These are phyloP conservation scores for Nezara viridula DNA, from an alignment of 2,888 invertebrate species.

Conservation along the genomic window DNA sequence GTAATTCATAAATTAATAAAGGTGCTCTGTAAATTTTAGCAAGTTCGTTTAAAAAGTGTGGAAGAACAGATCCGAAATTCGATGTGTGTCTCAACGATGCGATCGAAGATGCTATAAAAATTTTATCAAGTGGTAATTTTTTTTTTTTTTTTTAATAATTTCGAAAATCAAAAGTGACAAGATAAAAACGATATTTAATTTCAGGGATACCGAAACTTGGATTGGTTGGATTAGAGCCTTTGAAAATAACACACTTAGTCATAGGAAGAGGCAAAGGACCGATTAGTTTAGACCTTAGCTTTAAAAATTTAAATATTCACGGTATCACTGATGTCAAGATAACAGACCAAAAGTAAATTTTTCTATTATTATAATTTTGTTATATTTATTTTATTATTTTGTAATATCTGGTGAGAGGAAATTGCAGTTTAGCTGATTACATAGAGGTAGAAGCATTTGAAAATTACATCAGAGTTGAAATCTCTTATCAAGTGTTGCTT, in stretches of 20 bases:
- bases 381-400: neutral
- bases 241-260: slow-evolving; percentile 60
- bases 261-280: slow-evolving; percentile 62
- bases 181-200: neutral
- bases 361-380: neutral
- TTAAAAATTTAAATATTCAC: slow-evolving; percentile 63
- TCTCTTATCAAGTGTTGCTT: slow-evolving; percentile 53
- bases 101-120: slow-evolving; percentile 60
- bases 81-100: slow-evolving; percentile 61
- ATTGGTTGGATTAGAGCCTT: slow-evolving; percentile 61
- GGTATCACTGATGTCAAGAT: slow-evolving; percentile 63
- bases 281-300: slow-evolving; percentile 61
- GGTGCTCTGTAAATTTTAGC: slow-evolving; percentile 57
- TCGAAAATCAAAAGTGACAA: slow-evolving; percentile 40
- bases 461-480: slow-evolving; percentile 52
- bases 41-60: slow-evolving; percentile 61
- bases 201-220: slow-evolving; percentile 61
- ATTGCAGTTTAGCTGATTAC: neutral
- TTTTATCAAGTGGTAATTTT: slow-evolving; percentile 52
- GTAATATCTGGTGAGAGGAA: neutral
- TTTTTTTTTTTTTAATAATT: neutral
- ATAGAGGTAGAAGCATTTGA: slow-evolving; percentile 13
- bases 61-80: slow-evolving; percentile 60
- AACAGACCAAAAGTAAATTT: slow-evolving; percentile 59
- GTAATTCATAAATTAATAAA: neutral